These are phyloP conservation scores for Campaea margaritaria DNA, from an alignment of 2,888 invertebrate genomes.

Conservation along the genomic window DNA sequence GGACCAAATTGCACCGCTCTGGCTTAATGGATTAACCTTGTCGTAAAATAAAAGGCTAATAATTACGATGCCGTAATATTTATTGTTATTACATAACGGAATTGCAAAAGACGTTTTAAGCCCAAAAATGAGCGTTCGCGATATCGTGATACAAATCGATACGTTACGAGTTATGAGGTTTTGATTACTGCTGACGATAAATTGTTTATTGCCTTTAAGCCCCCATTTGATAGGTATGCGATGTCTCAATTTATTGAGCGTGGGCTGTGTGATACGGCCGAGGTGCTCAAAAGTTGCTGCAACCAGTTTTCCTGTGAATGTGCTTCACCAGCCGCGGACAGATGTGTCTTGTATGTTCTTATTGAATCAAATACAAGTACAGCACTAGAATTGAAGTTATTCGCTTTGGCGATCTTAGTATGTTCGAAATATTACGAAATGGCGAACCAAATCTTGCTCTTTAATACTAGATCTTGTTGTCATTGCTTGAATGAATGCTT, in stretches of 20 bases:
- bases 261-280: slow-evolving; percentile 40
- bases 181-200: slow-evolving; percentile 49
- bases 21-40: slow-evolving; percentile 48
- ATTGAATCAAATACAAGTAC: slow-evolving; percentile 23
- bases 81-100: slow-evolving; percentile 54
- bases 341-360: slow-evolving; percentile 24
- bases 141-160: slow-evolving; percentile 48
- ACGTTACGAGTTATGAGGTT: slow-evolving; percentile 45
- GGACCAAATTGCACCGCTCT: slow-evolving; percentile 41
- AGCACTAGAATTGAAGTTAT: no score
- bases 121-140: slow-evolving; percentile 41
- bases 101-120: slow-evolving; percentile 44
- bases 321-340: slow-evolving; percentile 29
- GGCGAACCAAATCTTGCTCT: no score
- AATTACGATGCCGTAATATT: slow-evolving; percentile 45
- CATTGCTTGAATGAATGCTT: no score
- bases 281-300: slow-evolving; percentile 24
- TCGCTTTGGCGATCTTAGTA: no score
- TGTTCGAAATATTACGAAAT: no score
- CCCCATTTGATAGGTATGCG: slow-evolving; percentile 47
- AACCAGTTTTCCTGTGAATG: slow-evolving; percentile 40
- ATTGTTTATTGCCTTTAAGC: slow-evolving; percentile 41
- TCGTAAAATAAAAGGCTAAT: slow-evolving; percentile 45
- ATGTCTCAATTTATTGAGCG: slow-evolving; percentile 54
- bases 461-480: no score